Percentiles rank a stretch among this genome's conserved stretches.
Conservation (phyloP, 2,888 invertebrate species). For the Peribatodes rhomboidaria region DNA sequence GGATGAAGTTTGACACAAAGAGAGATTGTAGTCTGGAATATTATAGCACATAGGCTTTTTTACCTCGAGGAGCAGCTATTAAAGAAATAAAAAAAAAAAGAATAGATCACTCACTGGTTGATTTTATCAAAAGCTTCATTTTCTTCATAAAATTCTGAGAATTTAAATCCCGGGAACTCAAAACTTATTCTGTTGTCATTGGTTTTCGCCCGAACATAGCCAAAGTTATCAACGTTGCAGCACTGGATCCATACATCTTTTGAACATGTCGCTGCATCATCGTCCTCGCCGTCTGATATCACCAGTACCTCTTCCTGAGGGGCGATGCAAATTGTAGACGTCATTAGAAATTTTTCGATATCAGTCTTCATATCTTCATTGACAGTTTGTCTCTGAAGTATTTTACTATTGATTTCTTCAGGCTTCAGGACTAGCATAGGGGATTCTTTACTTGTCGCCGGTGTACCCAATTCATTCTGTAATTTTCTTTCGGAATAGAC, state of each 20-base stretch:
- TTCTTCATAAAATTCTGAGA: constrained; percentile 65
- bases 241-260: constrained; percentile 69
- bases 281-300: constrained; percentile 58
- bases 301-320: constrained; percentile 52
- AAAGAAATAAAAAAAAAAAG: background rate
- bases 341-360: constrained; percentile 64
- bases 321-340: constrained; percentile 48
- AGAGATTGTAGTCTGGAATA: too few relatives aligned
- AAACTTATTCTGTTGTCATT: constrained; percentile 63
- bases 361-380: constrained; percentile 50
- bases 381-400: constrained; percentile 37
- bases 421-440: constrained; percentile 78
- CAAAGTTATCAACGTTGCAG: constrained; percentile 63
- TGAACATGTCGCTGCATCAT: constrained; percentile 41
- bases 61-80: too few relatives aligned
- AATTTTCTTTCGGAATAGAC: constrained; percentile 51
- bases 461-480: constrained; percentile 9
- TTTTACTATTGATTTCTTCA: constrained; percentile 77
- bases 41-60: too few relatives aligned
- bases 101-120: constrained; percentile 73
- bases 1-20: too few relatives aligned
- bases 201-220: constrained; percentile 66
- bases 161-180: constrained; percentile 73
- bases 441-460: constrained; percentile 42
- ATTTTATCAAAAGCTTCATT: constrained; percentile 69